These are phyloP conservation scores for Rhizomys pruinosus DNA, from an alignment of 2,113 vertebrate species.

Conservation along the genomic window DNA sequence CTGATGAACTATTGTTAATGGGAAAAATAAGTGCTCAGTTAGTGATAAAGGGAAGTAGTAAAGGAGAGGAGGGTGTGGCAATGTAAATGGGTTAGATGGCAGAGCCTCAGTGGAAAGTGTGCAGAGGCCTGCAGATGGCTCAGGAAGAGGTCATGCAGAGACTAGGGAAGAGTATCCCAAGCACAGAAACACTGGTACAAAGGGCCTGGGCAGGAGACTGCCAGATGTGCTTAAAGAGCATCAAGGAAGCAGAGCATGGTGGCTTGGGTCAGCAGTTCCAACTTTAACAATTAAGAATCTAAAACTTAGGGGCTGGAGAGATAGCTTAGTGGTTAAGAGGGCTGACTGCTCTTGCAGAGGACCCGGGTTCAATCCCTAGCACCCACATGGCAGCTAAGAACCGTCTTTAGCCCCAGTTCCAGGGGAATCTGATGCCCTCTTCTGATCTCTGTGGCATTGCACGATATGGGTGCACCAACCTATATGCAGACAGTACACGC, in stretches of 20 bases:
- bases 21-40: neutral
- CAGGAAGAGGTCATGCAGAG: neutral
- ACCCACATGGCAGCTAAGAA: no score
- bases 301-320: no score
- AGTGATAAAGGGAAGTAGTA: neutral
- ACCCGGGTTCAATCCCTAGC: no score
- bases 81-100: no score
- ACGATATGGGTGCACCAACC: no score
- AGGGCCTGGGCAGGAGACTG: neutral
- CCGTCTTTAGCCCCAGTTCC: no score
- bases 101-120: neutral
- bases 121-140: neutral
- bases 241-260: neutral
- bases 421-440: no score
- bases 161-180: neutral
- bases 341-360: no score
- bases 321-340: no score
- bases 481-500: no score
- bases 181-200: neutral
- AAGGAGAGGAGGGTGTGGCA: neutral
- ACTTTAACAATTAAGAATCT: no score
- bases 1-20: neutral
- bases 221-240: neutral
- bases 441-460: no score
- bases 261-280: neutral